phyloP scores from a whole-genome alignment of 2,888 invertebrate species.

The Calameuta filiformis region DNA sequence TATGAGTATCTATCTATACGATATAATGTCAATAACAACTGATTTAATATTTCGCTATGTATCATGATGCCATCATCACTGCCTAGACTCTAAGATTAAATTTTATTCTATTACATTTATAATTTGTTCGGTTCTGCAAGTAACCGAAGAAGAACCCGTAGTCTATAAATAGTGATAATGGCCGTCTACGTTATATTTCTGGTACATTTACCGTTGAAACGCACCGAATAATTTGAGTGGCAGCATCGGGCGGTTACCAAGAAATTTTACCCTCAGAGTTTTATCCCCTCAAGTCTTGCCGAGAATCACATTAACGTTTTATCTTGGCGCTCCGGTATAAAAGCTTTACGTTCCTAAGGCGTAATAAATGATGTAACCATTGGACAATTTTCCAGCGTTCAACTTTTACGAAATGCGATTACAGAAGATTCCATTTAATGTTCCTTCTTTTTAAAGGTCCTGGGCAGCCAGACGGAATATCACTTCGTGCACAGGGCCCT shows the following conservation, averaged over 20 bases:
- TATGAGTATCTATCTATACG: too few species aligned
- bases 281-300: neutral
- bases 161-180: neutral
- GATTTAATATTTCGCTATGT: too few species aligned
- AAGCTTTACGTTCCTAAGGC: neutral
- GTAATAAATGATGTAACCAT: neutral
- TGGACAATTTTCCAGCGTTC: neutral
- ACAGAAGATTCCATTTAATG: neutral
- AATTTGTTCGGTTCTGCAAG: neutral
- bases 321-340: neutral
- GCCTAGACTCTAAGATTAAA: too few species aligned
- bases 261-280: neutral
- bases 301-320: neutral
- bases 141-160: neutral
- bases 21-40: too few species aligned
- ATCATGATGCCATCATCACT: too few species aligned
- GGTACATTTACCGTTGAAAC: neutral
- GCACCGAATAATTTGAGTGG: neutral
- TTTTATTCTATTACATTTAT: too few species aligned
- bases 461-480: constrained; percentile 90
- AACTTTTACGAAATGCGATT: neutral
- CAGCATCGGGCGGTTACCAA: neutral
- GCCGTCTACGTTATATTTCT: neutral
- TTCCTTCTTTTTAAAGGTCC: constrained; percentile 71
- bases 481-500: constrained; percentile 95